Percentiles rank a stretch among this genome's conserved stretches.
These are phyloP conservation scores for Drosophila nikananu DNA, from an alignment of 1,140 invertebrate genomes.

Conservation along the genomic window DNA sequence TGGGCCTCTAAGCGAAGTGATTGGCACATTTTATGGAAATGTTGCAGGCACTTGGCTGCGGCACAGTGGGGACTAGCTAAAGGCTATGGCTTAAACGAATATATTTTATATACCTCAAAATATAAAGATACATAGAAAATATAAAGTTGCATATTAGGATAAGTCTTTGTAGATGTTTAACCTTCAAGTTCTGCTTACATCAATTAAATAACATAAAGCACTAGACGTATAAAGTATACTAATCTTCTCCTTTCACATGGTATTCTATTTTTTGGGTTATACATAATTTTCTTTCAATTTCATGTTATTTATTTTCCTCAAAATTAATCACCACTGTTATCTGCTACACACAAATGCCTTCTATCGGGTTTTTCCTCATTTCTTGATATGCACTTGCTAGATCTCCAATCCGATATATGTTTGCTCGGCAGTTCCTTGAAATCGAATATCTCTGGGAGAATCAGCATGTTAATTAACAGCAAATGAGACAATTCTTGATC, in stretches of 20 bases:
- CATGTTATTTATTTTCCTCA: not conserved
- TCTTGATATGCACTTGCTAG: slow-evolving; percentile 5
- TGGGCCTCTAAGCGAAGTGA: slow-evolving; percentile 67
- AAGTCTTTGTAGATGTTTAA: not conserved
- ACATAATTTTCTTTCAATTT: not conserved
- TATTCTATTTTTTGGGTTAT: too few relatives aligned
- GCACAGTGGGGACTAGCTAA: slow-evolving; percentile 32
- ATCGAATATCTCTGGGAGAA: slow-evolving; percentile 28
- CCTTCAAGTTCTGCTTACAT: not conserved
- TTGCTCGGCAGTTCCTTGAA: slow-evolving; percentile 58
- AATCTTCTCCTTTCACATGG: not conserved
- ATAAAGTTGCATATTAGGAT: too few relatives aligned
- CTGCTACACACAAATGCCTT: not conserved
- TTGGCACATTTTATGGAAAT: slow-evolving; percentile 82
- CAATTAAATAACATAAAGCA: not conserved
- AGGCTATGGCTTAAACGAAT: too few relatives aligned
- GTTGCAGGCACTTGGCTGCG: slow-evolving; percentile 48
- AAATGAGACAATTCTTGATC: slow-evolving; percentile 58
- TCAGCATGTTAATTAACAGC: slow-evolving; percentile 69
- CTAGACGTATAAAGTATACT: not conserved
- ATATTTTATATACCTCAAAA: not conserved
- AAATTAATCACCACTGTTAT: slow-evolving; percentile 15
- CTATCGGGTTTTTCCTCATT: slow-evolving; percentile 8
- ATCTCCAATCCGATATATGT: slow-evolving; percentile 32
- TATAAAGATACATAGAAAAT: not conserved